Percentiles rank a stretch among this genome's conserved stretches.
These are phyloP conservation scores for Cherax quadricarinatus DNA, from an alignment of 1,140 invertebrate species.

Conservation along the genomic window DNA sequence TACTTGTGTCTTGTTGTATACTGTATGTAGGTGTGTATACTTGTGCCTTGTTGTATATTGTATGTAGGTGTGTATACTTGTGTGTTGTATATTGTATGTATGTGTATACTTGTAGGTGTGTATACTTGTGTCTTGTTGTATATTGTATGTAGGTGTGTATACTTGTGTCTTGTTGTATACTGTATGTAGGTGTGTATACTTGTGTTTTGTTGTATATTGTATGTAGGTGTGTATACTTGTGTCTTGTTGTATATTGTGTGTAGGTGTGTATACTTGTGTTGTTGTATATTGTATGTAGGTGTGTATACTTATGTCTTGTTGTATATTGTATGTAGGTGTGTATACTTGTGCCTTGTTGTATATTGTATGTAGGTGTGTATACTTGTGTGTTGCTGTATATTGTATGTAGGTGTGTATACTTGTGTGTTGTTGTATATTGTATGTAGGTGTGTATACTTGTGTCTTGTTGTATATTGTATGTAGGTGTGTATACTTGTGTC, in stretches of 20 bases:
- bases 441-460: not conserved
- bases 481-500: not conserved
- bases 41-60: no score
- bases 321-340: constrained; percentile 5
- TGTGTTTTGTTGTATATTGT: no score
- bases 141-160: not conserved
- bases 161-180: not conserved
- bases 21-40: not conserved
- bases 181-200: not conserved
- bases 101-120: no score
- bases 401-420: not conserved
- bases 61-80: not conserved
- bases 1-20: not conserved
- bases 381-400: not conserved
- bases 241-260: not conserved
- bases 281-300: not conserved
- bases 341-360: not conserved
- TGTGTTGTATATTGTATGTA: constrained; percentile 5
- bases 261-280: not conserved
- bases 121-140: not conserved
- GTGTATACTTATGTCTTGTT: not conserved
- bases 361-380: not conserved
- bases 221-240: not conserved
- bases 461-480: not conserved
- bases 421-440: no score